Conservation (phyloP, 1,140 invertebrate species). For the Phortica variegata region DNA sequence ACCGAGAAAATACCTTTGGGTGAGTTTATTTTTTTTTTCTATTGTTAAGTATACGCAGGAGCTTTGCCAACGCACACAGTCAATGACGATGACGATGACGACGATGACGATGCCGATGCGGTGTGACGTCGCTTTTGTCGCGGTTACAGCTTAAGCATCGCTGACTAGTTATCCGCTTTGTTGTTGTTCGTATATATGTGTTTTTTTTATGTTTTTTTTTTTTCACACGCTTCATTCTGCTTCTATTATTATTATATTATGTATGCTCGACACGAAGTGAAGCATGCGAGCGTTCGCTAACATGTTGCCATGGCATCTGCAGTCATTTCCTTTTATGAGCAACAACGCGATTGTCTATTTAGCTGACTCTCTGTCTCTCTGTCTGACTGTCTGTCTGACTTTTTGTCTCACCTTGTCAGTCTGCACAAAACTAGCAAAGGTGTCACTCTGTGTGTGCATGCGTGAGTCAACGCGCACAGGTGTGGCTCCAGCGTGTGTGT, state of each 20-base stretch:
- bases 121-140: no score
- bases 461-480: conserved; percentile 12
- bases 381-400: conserved; percentile 1
- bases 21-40: conserved; percentile 46
- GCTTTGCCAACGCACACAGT: conserved; percentile 2
- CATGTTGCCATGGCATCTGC: conserved; percentile 34
- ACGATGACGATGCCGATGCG: conserved; percentile 16
- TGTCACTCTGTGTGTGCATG: conserved; percentile 14
- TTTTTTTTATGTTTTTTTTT: not conserved
- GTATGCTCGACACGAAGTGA: no score
- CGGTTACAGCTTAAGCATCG: no score
- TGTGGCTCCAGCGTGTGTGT: no score
- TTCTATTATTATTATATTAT: conserved; percentile 36
- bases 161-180: no score
- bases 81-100: not conserved
- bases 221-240: conserved; percentile 10
- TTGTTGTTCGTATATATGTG: conserved; percentile 6
- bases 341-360: no score
- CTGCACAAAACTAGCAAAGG: no score
- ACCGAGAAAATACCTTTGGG: conserved; percentile 57
- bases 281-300: conserved; percentile 22
- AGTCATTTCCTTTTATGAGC: no score
- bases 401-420: conserved; percentile 5
- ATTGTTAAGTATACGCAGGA: conserved; percentile 19
- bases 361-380: no score